These are phyloP conservation scores for Halichoeres trimaculatus DNA, from an alignment of 2,113 vertebrate species.

Conservation along the genomic window DNA sequence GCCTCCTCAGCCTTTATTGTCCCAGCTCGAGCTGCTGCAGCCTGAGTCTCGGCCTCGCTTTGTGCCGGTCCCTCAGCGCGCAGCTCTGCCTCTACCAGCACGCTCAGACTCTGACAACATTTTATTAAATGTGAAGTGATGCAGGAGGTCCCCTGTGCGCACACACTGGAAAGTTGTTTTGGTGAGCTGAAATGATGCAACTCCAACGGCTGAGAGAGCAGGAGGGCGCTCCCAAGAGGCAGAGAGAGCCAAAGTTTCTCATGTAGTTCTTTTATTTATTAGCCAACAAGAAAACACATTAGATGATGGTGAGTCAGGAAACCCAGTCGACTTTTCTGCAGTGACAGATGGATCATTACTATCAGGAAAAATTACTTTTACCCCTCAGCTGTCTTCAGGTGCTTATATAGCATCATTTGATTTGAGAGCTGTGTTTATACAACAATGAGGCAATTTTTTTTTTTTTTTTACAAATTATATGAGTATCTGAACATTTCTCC, in stretches of 20 bases:
- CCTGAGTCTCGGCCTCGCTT: constrained; percentile 17
- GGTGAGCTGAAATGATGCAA: constrained; percentile 36
- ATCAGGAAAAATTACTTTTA: no score
- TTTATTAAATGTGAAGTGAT: constrained; percentile 36
- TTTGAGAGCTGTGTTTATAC: neutral
- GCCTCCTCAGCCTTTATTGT: constrained; percentile 3
- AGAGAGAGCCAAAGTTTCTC: constrained; percentile 25
- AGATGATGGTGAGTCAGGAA: no score
- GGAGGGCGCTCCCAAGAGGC: constrained; percentile 39
- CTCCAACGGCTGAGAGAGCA: constrained; percentile 43
- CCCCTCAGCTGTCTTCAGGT: no score
- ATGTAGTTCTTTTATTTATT: constrained; percentile 9
- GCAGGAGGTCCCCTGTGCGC: constrained; percentile 22
- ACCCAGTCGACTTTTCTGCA: neutral
- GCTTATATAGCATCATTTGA: no score
- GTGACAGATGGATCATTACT: neutral
- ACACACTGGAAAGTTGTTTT: constrained; percentile 45
- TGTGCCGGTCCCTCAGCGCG: constrained; percentile 18
- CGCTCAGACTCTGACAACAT: constrained; percentile 45
- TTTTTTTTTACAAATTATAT: neutral
- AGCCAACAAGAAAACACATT: neutral
- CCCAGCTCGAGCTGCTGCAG: constrained; percentile 10
- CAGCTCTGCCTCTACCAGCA: neutral
- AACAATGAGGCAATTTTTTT: neutral
- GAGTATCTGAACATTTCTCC: neutral